phyloP scores from a whole-genome alignment of 2,888 invertebrate genomes.

The Phaonia tiefii region DNA sequence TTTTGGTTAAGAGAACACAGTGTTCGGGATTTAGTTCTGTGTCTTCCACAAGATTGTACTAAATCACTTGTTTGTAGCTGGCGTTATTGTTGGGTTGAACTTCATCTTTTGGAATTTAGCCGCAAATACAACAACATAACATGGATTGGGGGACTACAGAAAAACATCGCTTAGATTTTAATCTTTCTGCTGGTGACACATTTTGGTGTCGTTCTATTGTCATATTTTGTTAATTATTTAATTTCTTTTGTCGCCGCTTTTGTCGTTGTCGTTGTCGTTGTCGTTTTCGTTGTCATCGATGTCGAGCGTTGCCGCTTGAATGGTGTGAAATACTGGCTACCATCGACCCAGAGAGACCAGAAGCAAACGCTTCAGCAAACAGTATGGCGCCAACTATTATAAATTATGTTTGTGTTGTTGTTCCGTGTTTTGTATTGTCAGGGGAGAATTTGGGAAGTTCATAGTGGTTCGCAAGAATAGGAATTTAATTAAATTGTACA shows the following conservation, averaged over 20 bases:
- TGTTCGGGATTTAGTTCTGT: not conserved
- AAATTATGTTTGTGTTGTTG: constrained; percentile 49
- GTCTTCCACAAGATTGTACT: constrained; percentile 26
- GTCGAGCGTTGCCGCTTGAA: not conserved
- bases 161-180: constrained; percentile 57
- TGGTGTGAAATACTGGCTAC: constrained; percentile 63
- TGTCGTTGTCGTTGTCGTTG: not conserved
- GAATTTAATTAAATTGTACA: not conserved
- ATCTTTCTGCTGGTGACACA: constrained; percentile 65
- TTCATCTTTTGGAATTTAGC: constrained; percentile 8
- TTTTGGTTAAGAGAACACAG: not conserved
- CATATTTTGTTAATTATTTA: constrained; percentile 39
- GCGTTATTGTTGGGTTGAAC: constrained; percentile 6
- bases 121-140: not conserved
- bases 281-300: not conserved
- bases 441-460: not conserved
- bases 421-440: not conserved
- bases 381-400: constrained; percentile 66
- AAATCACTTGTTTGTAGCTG: constrained; percentile 29
- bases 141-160: not conserved
- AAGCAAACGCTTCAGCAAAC: constrained; percentile 25
- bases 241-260: constrained; percentile 17
- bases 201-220: constrained; percentile 44
- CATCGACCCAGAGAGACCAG: not conserved
- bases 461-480: not conserved